These are phyloP conservation scores for Poecilia velifera DNA, from an alignment of 2,797 vertebrate species.

Conservation along the genomic window DNA sequence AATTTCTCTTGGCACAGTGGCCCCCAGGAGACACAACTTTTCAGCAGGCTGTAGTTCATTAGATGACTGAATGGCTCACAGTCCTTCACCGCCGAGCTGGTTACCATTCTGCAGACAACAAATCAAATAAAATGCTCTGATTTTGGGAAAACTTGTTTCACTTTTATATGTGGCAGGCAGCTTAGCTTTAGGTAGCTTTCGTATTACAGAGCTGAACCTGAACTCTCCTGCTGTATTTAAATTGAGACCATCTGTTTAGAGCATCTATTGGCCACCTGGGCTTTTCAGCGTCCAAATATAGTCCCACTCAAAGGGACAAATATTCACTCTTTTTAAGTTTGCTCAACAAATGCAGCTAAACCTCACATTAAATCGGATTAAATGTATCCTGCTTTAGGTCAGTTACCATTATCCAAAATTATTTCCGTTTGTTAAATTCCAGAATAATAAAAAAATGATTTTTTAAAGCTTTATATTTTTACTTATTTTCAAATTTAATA, in stretches of 20 bases:
- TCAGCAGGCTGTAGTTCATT: conserved; percentile 66
- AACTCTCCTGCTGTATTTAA: conserved; percentile 42
- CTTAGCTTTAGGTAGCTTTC: conserved; percentile 30
- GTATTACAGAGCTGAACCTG: conserved; percentile 11
- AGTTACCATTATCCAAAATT: background rate
- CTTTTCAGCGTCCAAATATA: conserved; percentile 51
- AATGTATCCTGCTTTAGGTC: background rate
- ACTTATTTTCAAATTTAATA: background rate
- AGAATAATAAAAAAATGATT: background rate
- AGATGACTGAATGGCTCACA: conserved; percentile 65
- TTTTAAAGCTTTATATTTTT: background rate
- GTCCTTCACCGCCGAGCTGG: conserved; percentile 59
- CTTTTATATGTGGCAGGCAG: conserved; percentile 22
- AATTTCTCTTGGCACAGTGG: conserved; percentile 66
- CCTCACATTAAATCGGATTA: background rate
- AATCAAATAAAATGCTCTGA: conserved; percentile 44
- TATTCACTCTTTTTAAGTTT: conserved; percentile 48
- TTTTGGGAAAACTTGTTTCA: conserved; percentile 38
- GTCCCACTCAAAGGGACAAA: conserved; percentile 33
- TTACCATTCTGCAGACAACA: conserved; percentile 62
- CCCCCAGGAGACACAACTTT: conserved; percentile 63
- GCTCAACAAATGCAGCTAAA: background rate
- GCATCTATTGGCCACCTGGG: conserved; percentile 50
- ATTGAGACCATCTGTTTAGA: conserved; percentile 54
- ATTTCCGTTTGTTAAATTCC: background rate